A percentile compares a stretch with the other conserved stretches of the same genome.
Conservation (phyloP, 1,140 invertebrate species). For the Panagrolaimus sp. region DNA sequence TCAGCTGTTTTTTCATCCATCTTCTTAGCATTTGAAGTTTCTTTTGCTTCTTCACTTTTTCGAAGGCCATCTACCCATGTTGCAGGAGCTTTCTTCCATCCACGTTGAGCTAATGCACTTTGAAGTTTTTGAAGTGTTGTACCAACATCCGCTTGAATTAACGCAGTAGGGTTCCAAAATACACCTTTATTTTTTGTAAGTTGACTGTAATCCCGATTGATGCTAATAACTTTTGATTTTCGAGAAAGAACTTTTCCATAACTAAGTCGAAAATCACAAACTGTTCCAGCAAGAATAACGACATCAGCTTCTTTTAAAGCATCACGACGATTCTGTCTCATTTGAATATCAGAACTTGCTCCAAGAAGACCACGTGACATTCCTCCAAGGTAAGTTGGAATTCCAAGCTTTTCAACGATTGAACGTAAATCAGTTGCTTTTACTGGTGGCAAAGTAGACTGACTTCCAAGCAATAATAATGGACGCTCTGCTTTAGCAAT, state of each 20-base stretch:
- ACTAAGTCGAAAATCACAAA: conserved; percentile 68
- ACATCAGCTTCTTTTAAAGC: conserved; percentile 68
- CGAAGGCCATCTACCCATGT: conserved; percentile 65
- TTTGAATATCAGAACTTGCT: conserved; percentile 61
- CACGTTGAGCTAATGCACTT: conserved; percentile 47
- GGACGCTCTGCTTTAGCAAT: conserved; percentile 65
- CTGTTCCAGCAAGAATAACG: conserved; percentile 67
- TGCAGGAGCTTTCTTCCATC: conserved; percentile 61
- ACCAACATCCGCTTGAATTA: conserved; percentile 66
- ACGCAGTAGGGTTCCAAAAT: conserved; percentile 68
- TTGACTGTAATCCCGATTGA: conserved; percentile 66
- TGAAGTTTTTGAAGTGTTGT: conserved; percentile 63
- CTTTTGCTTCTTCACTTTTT: conserved; percentile 64
- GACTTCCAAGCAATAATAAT: conserved; percentile 67
- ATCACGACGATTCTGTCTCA: conserved; percentile 65
- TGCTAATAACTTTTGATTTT: conserved; percentile 66
- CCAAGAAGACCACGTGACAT: conserved; percentile 69
- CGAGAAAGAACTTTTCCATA: conserved; percentile 66
- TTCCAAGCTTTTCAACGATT: conserved; percentile 64
- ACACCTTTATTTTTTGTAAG: conserved; percentile 67
- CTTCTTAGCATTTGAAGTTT: conserved; percentile 64
- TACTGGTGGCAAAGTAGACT: conserved; percentile 66
- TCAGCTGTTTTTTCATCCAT: conserved; percentile 63
- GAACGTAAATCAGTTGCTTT: conserved; percentile 62
- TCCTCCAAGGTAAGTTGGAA: conserved; percentile 68